Percentiles rank a stretch among this genome's conserved stretches.
Evolutionary conservation across 2,888 invertebrate species (phyloP).

Genomic region (Ectemnius continuus): DNA sequence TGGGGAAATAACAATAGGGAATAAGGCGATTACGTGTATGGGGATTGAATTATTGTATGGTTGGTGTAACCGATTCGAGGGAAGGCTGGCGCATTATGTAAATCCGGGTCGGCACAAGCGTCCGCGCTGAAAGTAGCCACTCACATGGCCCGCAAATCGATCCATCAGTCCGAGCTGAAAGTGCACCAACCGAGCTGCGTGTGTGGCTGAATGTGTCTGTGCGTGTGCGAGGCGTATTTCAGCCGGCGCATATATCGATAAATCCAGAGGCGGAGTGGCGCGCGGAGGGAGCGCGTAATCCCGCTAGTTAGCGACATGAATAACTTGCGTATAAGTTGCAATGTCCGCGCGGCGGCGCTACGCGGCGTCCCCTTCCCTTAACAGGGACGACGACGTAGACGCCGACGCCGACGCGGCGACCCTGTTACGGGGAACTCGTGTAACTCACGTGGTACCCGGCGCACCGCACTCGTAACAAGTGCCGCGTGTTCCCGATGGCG

Average conservation of each 20-base stretch:
- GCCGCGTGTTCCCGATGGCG: conserved; percentile 1
- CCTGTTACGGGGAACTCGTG: conserved; percentile 7
- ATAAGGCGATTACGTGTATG: too few relatives aligned
- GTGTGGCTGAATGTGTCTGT: neutral
- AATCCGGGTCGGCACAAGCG: neutral
- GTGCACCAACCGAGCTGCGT: neutral
- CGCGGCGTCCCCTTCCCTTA: conserved; percentile 3
- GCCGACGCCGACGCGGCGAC: neutral
- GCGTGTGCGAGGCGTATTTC: neutral
- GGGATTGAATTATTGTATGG: too few relatives aligned
- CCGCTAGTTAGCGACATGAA: neutral
- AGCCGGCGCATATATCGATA: neutral
- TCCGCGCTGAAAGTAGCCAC: neutral
- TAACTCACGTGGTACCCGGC: neutral
- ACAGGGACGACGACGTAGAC: neutral
- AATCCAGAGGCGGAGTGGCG: neutral
- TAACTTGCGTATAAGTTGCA: conserved; percentile 14
- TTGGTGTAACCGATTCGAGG: too few relatives aligned
- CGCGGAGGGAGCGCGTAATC: neutral
- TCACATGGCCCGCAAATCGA: neutral
- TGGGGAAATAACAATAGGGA: too few relatives aligned
- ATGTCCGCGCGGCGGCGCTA: neutral
- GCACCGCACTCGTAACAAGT: conserved; percentile 12
- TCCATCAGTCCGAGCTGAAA: neutral
- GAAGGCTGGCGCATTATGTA: neutral